These are phyloP conservation scores for Bruchidius siliquastri DNA, from an alignment of 2,888 invertebrate genomes.

Conservation along the genomic window DNA sequence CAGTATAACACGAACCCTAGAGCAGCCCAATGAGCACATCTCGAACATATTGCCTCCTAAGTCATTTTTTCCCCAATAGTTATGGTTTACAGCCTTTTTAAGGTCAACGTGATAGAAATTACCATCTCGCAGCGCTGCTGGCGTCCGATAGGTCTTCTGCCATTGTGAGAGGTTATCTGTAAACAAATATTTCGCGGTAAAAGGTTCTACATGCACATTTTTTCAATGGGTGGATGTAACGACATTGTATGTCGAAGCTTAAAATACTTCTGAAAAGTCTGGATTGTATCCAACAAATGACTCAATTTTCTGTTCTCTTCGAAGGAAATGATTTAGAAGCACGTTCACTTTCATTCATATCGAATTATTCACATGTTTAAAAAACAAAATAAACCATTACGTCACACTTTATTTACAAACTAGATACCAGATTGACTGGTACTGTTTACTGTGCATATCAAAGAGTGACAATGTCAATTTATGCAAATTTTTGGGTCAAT, in stretches of 20 bases:
- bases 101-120: too few relatives aligned
- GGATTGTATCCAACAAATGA: neutral
- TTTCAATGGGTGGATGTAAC: neutral
- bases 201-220: too few relatives aligned
- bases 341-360: neutral
- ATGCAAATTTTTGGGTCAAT: neutral
- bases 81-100: too few relatives aligned
- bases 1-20: too few relatives aligned
- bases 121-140: too few relatives aligned
- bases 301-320: neutral
- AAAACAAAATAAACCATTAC: neutral
- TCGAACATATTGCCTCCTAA: too few relatives aligned
- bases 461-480: neutral
- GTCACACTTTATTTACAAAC: neutral
- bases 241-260: neutral
- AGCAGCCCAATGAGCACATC: too few relatives aligned
- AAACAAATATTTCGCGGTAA: too few relatives aligned
- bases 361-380: neutral
- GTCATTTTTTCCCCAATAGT: too few relatives aligned
- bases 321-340: neutral
- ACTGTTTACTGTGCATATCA: neutral
- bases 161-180: too few relatives aligned
- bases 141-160: too few relatives aligned
- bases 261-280: neutral
- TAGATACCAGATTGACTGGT: neutral